Evolutionary conservation across 1,140 invertebrate species (phyloP).

Genomic region (Helicoverpa armigera): DNA sequence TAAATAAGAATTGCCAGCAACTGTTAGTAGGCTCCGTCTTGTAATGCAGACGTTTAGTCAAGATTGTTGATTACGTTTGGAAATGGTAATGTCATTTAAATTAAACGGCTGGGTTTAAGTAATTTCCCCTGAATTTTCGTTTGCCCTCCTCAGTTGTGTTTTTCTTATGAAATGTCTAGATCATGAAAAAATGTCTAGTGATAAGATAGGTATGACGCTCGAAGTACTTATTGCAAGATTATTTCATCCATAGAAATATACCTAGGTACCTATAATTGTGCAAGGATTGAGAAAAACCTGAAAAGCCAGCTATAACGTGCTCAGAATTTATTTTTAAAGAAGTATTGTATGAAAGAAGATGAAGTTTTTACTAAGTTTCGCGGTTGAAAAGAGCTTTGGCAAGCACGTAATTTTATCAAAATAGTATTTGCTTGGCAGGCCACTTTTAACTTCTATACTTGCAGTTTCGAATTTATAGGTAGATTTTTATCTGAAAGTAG

Average conservation of each 20-base stretch:
- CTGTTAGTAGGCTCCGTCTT: conserved; percentile 40
- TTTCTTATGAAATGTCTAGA: no score
- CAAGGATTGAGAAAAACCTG: background rate
- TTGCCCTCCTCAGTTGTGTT: no score
- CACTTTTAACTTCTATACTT: background rate
- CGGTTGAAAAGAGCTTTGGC: conserved; percentile 12
- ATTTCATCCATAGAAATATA: no score
- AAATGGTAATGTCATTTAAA: conserved; percentile 10
- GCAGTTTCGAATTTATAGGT: background rate
- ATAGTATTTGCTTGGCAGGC: background rate
- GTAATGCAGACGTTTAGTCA: background rate
- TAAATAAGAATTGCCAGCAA: conserved; percentile 60
- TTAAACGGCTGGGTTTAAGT: background rate
- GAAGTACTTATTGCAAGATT: no score
- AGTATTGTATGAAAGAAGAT: background rate
- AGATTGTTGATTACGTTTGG: conserved; percentile 20
- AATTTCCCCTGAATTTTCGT: no score
- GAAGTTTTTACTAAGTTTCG: conserved; percentile 32
- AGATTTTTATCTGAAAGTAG: background rate
- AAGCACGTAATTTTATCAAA: conserved; percentile 31
- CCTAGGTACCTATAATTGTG: no score
- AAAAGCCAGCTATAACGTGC: background rate
- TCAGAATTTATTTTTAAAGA: conserved; percentile 24
- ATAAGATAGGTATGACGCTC: no score
- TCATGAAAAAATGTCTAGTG: no score